A percentile compares a stretch with the other conserved stretches of the same genome.
phyloP scores from a whole-genome alignment of 2,113 vertebrate species.

The Trematocara nigrifrons region DNA sequence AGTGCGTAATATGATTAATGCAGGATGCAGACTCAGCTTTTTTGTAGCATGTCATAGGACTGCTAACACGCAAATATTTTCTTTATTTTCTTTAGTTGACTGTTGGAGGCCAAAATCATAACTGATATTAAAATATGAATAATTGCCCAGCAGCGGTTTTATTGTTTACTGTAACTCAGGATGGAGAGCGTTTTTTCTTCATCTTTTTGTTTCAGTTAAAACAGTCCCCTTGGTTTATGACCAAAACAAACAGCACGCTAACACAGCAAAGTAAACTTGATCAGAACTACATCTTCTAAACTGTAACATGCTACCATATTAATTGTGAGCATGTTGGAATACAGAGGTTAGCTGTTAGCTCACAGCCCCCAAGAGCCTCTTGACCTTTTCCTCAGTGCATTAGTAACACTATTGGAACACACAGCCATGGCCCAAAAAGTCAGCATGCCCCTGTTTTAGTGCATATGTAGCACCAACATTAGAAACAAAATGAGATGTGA shows the following conservation, averaged over 20 bases:
- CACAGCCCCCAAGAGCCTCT: neutral
- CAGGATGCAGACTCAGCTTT: neutral
- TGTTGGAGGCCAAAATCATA: neutral
- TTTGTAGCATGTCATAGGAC: neutral
- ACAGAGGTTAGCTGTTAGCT: neutral
- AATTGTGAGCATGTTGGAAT: neutral
- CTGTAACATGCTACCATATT: neutral
- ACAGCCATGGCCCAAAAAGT: neutral
- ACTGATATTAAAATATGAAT: neutral
- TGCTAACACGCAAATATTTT: neutral
- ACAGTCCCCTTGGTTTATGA: neutral
- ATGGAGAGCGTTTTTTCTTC: neutral
- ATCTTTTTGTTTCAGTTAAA: neutral
- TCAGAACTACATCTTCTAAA: neutral
- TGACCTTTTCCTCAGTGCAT: neutral
- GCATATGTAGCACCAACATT: neutral
- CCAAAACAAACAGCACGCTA: neutral
- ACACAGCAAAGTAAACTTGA: neutral
- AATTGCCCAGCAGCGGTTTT: neutral
- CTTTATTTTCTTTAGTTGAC: neutral
- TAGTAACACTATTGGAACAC: neutral
- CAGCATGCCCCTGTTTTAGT: neutral
- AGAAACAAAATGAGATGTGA: neutral
- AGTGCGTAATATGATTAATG: neutral
- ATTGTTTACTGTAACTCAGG: neutral